Evolutionary conservation across 2,888 invertebrate genomes (phyloP).

Genomic region (Chaitophorus viminalis): DNA sequence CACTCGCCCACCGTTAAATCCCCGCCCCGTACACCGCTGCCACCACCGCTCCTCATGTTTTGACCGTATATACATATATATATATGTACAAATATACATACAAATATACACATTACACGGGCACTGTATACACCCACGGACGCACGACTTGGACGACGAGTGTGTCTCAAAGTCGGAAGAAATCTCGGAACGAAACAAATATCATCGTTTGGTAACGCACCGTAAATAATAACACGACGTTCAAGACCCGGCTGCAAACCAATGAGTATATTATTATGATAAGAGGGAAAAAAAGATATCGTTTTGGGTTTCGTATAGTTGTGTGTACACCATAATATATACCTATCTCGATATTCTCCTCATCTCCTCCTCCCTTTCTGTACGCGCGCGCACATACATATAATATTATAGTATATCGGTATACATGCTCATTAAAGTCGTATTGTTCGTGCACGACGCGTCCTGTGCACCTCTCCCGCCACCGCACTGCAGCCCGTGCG

Average conservation of each 20-base stretch:
- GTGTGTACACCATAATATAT: too few species aligned
- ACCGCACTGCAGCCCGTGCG: too few species aligned
- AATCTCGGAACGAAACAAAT: background rate
- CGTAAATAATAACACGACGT: constrained; percentile 15
- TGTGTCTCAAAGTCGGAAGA: constrained; percentile 21
- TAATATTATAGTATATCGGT: too few species aligned
- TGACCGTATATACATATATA: too few species aligned
- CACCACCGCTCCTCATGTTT: background rate
- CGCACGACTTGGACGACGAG: constrained; percentile 5
- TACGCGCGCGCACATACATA: background rate
- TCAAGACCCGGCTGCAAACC: background rate
- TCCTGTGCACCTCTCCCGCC: background rate
- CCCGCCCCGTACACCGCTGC: too few species aligned
- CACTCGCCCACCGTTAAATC: background rate
- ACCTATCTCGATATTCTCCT: background rate
- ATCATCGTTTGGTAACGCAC: constrained; percentile 22
- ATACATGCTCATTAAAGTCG: constrained; percentile 30
- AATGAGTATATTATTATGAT: background rate
- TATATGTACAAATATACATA: too few species aligned
- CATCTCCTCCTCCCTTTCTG: background rate
- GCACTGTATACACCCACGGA: background rate
- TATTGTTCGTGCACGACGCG: constrained; percentile 48
- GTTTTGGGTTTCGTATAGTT: background rate
- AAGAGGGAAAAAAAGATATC: constrained; percentile 4
- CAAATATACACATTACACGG: too few species aligned